These are phyloP conservation scores for Eledona agricola DNA, from an alignment of 2,888 invertebrate genomes.

Conservation along the genomic window DNA sequence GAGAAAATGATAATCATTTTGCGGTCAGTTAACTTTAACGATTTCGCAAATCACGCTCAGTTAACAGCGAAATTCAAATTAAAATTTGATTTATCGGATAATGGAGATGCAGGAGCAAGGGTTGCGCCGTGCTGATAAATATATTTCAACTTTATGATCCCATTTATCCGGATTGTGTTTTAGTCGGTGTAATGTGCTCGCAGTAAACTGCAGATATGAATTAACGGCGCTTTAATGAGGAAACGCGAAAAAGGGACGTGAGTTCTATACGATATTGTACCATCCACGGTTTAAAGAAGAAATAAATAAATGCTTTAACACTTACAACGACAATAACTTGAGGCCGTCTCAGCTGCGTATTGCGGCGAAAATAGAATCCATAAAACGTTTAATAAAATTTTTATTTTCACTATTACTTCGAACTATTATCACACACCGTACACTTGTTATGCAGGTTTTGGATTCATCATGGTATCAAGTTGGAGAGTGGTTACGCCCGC, in stretches of 20 bases:
- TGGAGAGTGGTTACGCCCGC: slow-evolving; percentile 59
- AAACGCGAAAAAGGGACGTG: too few species aligned
- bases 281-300: slow-evolving; percentile 18
- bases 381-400: slow-evolving; percentile 50
- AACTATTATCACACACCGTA: slow-evolving; percentile 52
- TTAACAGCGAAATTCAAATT: slow-evolving; percentile 1
- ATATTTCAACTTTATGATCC: slow-evolving; percentile 14
- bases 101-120: neutral
- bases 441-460: slow-evolving; percentile 53
- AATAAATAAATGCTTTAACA: slow-evolving; percentile 42
- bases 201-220: slow-evolving; percentile 10
- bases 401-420: slow-evolving; percentile 50
- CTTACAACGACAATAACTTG: slow-evolving; percentile 37
- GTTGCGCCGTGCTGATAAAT: neutral
- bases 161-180: slow-evolving; percentile 8
- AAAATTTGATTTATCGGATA: slow-evolving; percentile 2
- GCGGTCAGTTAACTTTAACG: slow-evolving; percentile 21
- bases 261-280: too few species aligned
- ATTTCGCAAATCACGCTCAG: slow-evolving; percentile 7
- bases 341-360: slow-evolving; percentile 25
- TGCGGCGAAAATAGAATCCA: slow-evolving; percentile 45
- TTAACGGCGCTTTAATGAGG: too few species aligned
- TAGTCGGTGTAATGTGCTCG: slow-evolving; percentile 8
- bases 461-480: slow-evolving; percentile 56
- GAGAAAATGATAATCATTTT: slow-evolving; percentile 13